A percentile compares a stretch with the other conserved stretches of the same genome.
Conservation (phyloP, 2,888 invertebrate genomes). For the Myopa tessellatipennis region DNA sequence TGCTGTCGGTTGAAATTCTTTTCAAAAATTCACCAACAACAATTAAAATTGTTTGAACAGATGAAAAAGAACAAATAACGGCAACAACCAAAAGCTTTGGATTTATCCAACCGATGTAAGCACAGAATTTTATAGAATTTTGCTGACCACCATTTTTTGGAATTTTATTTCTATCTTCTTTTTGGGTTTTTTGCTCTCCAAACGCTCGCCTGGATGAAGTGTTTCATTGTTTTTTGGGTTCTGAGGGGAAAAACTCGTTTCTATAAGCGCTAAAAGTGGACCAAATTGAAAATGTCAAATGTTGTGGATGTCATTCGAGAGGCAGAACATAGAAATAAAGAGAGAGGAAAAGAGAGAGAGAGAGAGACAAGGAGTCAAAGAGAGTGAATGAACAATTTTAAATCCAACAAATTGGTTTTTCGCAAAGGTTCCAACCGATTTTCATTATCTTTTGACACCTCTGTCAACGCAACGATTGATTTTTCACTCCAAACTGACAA, state of each 20-base stretch:
- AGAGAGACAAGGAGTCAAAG: neutral
- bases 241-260: neutral
- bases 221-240: no score
- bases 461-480: neutral
- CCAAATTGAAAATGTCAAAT: conserved; percentile 20
- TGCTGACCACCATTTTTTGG: neutral
- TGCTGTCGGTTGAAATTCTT: neutral
- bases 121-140: neutral
- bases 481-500: no score
- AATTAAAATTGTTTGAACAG: conserved; percentile 2
- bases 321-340: neutral
- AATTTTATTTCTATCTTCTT: neutral
- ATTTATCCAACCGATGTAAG: neutral
- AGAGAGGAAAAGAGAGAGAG: neutral
- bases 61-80: neutral
- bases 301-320: conserved; percentile 9
- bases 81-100: neutral
- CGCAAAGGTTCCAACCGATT: neutral
- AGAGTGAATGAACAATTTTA: neutral
- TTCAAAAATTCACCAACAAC: neutral
- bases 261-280: neutral
- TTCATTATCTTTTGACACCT: neutral
- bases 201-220: neutral
- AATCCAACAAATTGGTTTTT: neutral
- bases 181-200: neutral